Conservation (phyloP, 2,113 vertebrate genomes). For the Crotalus tigris region DNA sequence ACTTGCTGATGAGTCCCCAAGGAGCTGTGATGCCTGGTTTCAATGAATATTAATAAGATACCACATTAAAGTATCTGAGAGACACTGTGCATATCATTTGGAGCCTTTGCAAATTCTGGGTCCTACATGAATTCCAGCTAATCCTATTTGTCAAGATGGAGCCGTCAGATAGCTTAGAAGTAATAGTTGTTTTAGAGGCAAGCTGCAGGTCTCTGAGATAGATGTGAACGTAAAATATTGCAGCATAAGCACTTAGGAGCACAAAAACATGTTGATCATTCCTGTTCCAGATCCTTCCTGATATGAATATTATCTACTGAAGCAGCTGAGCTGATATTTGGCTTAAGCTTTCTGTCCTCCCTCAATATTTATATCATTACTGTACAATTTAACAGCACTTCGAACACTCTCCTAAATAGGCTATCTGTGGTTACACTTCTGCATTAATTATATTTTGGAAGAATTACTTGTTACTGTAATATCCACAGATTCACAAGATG, state of each 20-base stretch:
- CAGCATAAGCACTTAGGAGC: background rate
- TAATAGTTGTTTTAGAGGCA: background rate
- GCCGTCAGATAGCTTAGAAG: background rate
- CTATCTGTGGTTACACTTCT: background rate
- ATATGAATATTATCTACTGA: background rate
- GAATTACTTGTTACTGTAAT: background rate
- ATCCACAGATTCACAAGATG: background rate
- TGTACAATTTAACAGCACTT: background rate
- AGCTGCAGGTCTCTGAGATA: background rate
- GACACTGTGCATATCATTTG: background rate
- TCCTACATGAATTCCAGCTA: conserved; percentile 2
- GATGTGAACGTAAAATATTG: background rate
- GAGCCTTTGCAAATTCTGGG: background rate
- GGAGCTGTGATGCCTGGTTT: conserved; percentile 14
- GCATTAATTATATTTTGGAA: background rate
- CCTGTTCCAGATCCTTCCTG: background rate
- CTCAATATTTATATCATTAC: conserved; percentile 1
- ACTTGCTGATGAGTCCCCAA: background rate
- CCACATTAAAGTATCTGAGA: background rate
- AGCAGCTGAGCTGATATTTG: background rate
- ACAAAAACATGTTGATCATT: background rate
- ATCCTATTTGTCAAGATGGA: conserved; percentile 20
- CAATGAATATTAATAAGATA: background rate
- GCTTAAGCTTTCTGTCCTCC: background rate
- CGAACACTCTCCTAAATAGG: background rate